Base-by-base conservation (phyloP, 2,797 vertebrate genomes). In the Melanotaenia boesemani region DNA sequence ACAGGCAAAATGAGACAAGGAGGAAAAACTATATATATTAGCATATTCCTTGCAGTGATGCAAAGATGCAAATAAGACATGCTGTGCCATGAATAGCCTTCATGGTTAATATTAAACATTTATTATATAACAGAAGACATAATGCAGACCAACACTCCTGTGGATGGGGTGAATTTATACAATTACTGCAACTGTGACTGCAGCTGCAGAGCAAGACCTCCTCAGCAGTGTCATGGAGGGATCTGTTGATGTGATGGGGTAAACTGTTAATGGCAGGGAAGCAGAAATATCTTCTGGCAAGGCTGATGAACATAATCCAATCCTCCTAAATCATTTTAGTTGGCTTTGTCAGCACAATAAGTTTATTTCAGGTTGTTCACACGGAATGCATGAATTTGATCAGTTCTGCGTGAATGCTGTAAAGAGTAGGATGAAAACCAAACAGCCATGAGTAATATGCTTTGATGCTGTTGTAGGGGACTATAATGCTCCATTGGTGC, bases 41-140 rank as follows among this genome's bases (percentile, higher is more conserved):
- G 82, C 88, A 91, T 90, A 88, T 88, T 89, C 85, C 88, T 88
- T 46, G 72, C 84, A 90, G 89, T 89, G 77, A 77, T 79, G 55
- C 75, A 63, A 75, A 79, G 73, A 89, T 88, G 88, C 76, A 85
- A 89, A 87, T 83, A 84, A 79, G 82, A 85, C 62, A 61, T 62
- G 75, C 55, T 15, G 37, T 67, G 70, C 72, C 61, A 78, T 26
- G 77, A 87, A 84, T 72, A 81, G 77, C 76, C 59, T 28, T 48
- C 32, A 37, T 67, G 74, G 76, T 88, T 85, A 79, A 85, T 88
- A 84, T 83, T 86, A 79, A 86, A 85, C 48, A 72, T 39, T 54
- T 76, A 75, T 88, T 85, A 81, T 83, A 74, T 86, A 86, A 89
- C 84, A 78, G 72, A 68, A 79, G 55, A 68, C 78, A 72, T 75